Evolutionary conservation across 1,140 invertebrate genomes (phyloP).

Genomic region (Ericerus pela): DNA sequence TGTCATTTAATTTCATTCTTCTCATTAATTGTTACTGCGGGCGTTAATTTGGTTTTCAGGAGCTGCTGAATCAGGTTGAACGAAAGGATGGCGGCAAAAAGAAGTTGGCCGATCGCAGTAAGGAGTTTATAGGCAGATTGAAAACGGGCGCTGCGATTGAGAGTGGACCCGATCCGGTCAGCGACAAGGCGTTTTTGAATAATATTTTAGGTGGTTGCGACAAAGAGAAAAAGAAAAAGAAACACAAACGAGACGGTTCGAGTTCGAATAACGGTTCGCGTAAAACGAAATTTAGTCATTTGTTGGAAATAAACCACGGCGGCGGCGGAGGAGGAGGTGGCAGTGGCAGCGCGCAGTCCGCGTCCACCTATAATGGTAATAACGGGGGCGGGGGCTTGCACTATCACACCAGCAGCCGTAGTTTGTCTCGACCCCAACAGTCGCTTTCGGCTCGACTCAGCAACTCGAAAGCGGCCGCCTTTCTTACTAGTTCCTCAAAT

Average conservation of each 20-base stretch:
- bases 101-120: slow-evolving; percentile 5
- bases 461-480: not conserved
- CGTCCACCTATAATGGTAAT: not conserved
- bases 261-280: not conserved
- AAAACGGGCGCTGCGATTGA: slow-evolving; percentile 9
- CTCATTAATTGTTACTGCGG: no score
- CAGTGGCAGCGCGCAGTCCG: not conserved
- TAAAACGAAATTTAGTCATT: not conserved
- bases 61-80: slow-evolving; percentile 41
- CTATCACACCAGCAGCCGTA: not conserved
- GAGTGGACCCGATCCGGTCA: slow-evolving; percentile 11
- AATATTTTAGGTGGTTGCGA: slow-evolving; percentile 8
- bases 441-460: not conserved
- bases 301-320: not conserved
- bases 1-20: no score
- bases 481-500: slow-evolving; percentile 3
- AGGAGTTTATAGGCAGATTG: slow-evolving; percentile 8
- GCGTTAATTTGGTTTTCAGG: no score
- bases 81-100: slow-evolving; percentile 34
- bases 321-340: no score
- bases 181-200: slow-evolving; percentile 14
- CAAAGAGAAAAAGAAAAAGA: slow-evolving; percentile 5
- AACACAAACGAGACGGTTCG: not conserved
- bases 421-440: not conserved
- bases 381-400: not conserved